These are phyloP conservation scores for Zaprionus kolodkinae DNA, from an alignment of 1,140 invertebrate genomes.

Conservation along the genomic window DNA sequence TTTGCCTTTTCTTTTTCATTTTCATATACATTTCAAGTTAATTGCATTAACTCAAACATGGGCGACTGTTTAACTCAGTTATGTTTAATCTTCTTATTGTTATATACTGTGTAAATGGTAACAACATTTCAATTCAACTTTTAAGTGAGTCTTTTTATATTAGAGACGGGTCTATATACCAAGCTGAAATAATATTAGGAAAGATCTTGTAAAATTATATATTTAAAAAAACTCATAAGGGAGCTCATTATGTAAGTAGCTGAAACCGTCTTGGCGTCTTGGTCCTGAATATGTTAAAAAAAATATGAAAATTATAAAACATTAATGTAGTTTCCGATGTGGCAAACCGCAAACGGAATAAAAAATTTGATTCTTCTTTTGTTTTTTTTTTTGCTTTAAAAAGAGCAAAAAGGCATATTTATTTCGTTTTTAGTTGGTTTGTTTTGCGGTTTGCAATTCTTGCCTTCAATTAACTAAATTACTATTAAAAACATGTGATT, in stretches of 20 bases:
- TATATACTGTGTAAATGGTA: slow-evolving; percentile 53
- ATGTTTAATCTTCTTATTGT: slow-evolving; percentile 30
- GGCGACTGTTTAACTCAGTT: slow-evolving; percentile 64
- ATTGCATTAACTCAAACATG: slow-evolving; percentile 72
- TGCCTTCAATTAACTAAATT: slow-evolving; percentile 71
- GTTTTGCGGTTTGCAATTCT: slow-evolving; percentile 28
- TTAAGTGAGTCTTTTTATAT: slow-evolving; percentile 22
- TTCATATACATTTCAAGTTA: slow-evolving; percentile 57
- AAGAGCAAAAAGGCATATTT: slow-evolving; percentile 70
- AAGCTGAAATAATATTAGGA: background rate
- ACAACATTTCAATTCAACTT: slow-evolving; percentile 70
- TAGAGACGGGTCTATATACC: slow-evolving; percentile 6
- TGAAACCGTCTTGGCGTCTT: slow-evolving; percentile 61
- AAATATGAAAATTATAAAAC: background rate
- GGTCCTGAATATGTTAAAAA: slow-evolving; percentile 50
- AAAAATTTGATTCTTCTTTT: slow-evolving; percentile 9
- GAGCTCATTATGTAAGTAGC: slow-evolving; percentile 13
- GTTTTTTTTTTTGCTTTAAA: slow-evolving; percentile 61
- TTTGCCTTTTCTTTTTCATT: background rate
- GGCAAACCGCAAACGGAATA: slow-evolving; percentile 24
- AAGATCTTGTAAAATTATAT: background rate
- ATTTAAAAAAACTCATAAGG: background rate
- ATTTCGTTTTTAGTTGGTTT: slow-evolving; percentile 58
- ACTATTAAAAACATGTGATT: slow-evolving; percentile 41
- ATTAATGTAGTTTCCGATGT: background rate